These are phyloP conservation scores for Gymnoscelis rufifasciata DNA, from an alignment of 2,888 invertebrate genomes.

Conservation along the genomic window DNA sequence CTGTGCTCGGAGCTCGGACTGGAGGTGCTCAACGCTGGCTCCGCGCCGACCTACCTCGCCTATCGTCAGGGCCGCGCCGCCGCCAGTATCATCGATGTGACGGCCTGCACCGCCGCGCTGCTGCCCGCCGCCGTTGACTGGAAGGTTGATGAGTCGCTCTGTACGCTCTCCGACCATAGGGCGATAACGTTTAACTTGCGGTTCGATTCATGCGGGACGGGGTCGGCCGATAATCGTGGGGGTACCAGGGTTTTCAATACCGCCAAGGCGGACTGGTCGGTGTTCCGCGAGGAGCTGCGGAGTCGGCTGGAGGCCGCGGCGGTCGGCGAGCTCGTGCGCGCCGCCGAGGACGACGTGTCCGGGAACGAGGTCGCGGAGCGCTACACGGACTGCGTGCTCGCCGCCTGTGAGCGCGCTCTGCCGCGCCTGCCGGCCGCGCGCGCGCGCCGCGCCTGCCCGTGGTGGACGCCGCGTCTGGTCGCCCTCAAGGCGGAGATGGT, in stretches of 20 bases:
- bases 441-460: background rate
- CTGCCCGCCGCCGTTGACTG: background rate
- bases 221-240: too few species aligned
- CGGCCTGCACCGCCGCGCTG: conserved; percentile 6
- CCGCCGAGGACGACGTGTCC: background rate
- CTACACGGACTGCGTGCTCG: background rate
- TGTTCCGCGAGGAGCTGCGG: background rate
- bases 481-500: background rate
- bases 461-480: background rate
- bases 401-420: background rate
- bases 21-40: background rate
- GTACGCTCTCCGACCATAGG: background rate
- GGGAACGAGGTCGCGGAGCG: background rate
- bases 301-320: background rate
- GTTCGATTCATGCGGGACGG: too few species aligned
- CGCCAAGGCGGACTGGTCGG: background rate
- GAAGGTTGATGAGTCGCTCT: background rate
- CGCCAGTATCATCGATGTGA: conserved; percentile 6
- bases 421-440: background rate
- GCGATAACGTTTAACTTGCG: background rate
- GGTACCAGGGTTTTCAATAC: background rate
- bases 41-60: background rate
- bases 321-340: background rate
- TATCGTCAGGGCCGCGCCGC: background rate
- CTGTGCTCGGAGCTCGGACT: background rate